Conservation (phyloP, 2,797 vertebrate species). For the Melanotaenia trifasciata region DNA sequence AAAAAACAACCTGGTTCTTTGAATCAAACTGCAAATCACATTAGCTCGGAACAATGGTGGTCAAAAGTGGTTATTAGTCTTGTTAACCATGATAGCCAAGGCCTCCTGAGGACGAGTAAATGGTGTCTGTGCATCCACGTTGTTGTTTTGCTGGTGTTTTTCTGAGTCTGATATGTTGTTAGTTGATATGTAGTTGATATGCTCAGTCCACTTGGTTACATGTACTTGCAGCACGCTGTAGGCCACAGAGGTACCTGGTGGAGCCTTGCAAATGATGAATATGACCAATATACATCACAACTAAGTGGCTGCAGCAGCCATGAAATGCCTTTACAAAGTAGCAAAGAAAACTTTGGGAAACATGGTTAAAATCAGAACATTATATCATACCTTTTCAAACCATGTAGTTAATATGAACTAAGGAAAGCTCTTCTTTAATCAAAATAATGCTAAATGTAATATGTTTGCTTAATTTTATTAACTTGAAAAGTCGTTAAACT, state of each 20-base stretch:
- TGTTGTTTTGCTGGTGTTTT: background rate
- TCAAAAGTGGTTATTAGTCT: background rate
- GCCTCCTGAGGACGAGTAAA: background rate
- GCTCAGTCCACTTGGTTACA: background rate
- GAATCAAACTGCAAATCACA: background rate
- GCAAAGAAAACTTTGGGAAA: background rate
- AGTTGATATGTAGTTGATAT: background rate
- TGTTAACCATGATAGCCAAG: background rate
- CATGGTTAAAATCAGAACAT: background rate
- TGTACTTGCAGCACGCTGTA: too few species aligned
- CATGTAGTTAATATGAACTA: background rate
- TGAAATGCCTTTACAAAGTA: background rate
- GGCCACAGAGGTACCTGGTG: background rate
- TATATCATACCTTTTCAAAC: background rate
- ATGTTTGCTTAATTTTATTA: background rate
- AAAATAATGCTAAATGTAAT: background rate
- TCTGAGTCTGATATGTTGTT: background rate
- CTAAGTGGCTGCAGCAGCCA: background rate
- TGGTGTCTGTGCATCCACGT: background rate
- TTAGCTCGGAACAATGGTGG: too few species aligned
- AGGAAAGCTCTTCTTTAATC: background rate
- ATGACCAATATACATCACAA: background rate
- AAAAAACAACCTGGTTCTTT: background rate
- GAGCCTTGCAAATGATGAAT: background rate
- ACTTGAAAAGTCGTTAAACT: background rate